These are phyloP conservation scores for Acleris literana DNA, from an alignment of 2,888 invertebrate species.

Conservation along the genomic window DNA sequence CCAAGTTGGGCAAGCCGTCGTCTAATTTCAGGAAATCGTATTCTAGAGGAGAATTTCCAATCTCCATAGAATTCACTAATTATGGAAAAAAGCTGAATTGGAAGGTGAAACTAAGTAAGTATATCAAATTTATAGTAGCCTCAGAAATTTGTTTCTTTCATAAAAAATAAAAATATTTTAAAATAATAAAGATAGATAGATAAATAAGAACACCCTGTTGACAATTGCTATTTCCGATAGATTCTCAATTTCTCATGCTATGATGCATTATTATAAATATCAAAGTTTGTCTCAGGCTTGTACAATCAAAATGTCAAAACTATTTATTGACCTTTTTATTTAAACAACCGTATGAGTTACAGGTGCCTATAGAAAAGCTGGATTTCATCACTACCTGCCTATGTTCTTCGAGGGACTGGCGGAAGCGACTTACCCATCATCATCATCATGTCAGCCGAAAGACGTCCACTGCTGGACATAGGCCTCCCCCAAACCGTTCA, in stretches of 20 bases:
- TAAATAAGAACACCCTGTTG: no score
- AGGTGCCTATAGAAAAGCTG: slow-evolving; percentile 94
- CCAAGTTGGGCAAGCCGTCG: slow-evolving; percentile 78
- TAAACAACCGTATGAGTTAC: background rate
- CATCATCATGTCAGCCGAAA: no score
- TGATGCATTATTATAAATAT: no score
- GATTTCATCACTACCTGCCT: slow-evolving; percentile 96
- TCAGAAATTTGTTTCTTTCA: no score
- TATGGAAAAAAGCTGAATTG: slow-evolving; percentile 87
- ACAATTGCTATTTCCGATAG: no score
- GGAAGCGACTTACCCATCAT: slow-evolving; percentile 92
- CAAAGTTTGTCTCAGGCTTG: background rate
- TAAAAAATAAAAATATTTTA: no score
- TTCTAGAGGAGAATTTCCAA: slow-evolving; percentile 89
- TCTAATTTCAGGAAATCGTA: slow-evolving; percentile 85
- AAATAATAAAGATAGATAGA: no score
- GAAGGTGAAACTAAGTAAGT: slow-evolving; percentile 86
- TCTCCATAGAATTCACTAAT: slow-evolving; percentile 87
- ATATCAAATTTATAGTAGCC: no score
- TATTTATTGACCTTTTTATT: no score
- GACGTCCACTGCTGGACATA: no score
- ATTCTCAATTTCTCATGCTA: no score
- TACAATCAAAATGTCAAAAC: background rate
- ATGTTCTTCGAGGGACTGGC: slow-evolving; percentile 96
- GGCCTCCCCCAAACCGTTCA: no score